Evolutionary conservation across 1,140 invertebrate species (phyloP).

Genomic region (Gryon sp.): DNA sequence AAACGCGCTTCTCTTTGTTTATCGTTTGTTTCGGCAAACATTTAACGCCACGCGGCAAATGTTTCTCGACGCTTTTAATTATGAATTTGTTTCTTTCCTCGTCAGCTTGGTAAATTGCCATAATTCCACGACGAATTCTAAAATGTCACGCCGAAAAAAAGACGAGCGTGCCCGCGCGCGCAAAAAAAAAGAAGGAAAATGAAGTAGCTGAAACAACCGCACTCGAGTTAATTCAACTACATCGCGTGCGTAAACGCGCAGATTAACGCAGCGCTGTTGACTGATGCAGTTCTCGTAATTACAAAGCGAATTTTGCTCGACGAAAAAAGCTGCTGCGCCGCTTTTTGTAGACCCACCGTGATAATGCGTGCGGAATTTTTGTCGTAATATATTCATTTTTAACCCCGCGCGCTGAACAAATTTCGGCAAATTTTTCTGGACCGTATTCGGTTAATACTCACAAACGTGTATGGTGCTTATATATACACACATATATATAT

Average conservation of each 20-base stretch:
- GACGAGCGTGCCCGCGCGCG: not conserved
- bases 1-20: slow-evolving; percentile 14
- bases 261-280: slow-evolving; percentile 56
- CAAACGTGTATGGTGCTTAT: no score
- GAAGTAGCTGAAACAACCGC: slow-evolving; percentile 53
- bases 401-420: not conserved
- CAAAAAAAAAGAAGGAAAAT: slow-evolving; percentile 18
- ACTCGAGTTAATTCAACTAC: slow-evolving; percentile 58
- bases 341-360: slow-evolving; percentile 29
- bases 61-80: slow-evolving; percentile 35
- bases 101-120: slow-evolving; percentile 30
- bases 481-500: no score
- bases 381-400: slow-evolving; percentile 49
- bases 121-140: slow-evolving; percentile 32
- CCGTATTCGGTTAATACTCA: no score
- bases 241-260: slow-evolving; percentile 53
- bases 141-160: slow-evolving; percentile 42
- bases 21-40: slow-evolving; percentile 30
- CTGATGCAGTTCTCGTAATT: slow-evolving; percentile 56
- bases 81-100: slow-evolving; percentile 28
- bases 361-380: slow-evolving; percentile 44
- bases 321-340: slow-evolving; percentile 41
- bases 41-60: slow-evolving; percentile 2
- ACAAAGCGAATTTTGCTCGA: slow-evolving; percentile 53
- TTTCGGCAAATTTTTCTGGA: slow-evolving; percentile 9